Evolutionary conservation across 2,113 vertebrate genomes (phyloP), one percentile per base, ranked within the genome.

Genomic region (Acinonyx jubatus): DNA sequence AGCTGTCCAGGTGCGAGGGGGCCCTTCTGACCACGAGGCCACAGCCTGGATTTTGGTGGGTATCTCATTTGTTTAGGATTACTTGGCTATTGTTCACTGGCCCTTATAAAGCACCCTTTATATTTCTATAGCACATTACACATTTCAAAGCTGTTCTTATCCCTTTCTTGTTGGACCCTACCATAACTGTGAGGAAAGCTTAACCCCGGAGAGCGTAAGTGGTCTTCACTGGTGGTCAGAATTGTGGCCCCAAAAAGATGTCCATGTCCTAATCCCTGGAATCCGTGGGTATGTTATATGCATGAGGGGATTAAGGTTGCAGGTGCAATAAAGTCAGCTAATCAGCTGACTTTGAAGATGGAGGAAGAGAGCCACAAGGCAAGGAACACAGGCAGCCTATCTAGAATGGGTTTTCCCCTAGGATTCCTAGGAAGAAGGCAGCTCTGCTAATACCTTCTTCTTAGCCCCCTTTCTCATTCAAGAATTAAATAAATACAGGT

Each of bases 1-100:
- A 15, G 98, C 98, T 11, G 96, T 98, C 41, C 98, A 99, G 89
- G 98, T 98, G 48, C 97, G 95, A 41, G 98, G 98, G 6, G 98
- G 98, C 5, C 98, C 98, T 81, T 98, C 98, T 1, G 98, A 98
- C 82, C 98, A 99, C 0, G 97, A 98, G 95, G 97, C 98, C 97
- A 98, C 97, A 0, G 97, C 98, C 79, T 98, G 98, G 98, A 98
- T 99, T 93, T 96, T 98, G 98, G 98, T 99, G 97, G 98, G 98
- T 93, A 25, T 71, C 68, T 90, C 38, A 4, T 68, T 82, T 81
- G 41, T 66, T 89, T 84, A 23, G 25, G 45, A 25, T 68, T 65
- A 50, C 6, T 81, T 81, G 78, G 52, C 19, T 45, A 1, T 23
- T 52, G 57, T 9, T 52, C 45, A n/a, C 50, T 29, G n/a, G 55